Conservation (phyloP, 2,888 invertebrate genomes). For the Troides helena region DNA sequence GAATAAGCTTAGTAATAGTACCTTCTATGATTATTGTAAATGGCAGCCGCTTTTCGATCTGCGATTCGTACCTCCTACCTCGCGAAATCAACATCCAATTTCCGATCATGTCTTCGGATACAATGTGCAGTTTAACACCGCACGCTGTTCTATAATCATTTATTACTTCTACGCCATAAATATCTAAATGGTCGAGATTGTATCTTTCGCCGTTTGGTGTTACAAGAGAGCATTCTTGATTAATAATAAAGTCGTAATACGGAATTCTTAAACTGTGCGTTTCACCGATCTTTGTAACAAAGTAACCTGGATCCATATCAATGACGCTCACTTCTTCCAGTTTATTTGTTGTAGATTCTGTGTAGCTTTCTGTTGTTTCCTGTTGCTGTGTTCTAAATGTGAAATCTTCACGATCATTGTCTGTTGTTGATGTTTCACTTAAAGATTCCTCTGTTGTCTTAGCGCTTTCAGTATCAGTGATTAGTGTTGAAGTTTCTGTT, state of each 20-base stretch:
- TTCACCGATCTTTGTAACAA: slow-evolving; percentile 33
- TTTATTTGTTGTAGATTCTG: slow-evolving; percentile 12
- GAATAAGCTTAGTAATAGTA: slow-evolving; percentile 39
- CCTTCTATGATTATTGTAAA: slow-evolving; percentile 61
- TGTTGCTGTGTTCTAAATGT: background rate
- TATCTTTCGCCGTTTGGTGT: slow-evolving; percentile 46
- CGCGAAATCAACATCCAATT: slow-evolving; percentile 59
- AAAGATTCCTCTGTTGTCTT: slow-evolving; percentile 13
- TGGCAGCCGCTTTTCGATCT: slow-evolving; percentile 50
- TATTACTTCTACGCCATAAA: slow-evolving; percentile 45
- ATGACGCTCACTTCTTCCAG: slow-evolving; percentile 23
- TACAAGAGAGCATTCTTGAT: slow-evolving; percentile 52
- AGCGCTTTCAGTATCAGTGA: background rate
- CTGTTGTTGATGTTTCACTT: slow-evolving; percentile 14
- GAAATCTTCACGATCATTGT: background rate
- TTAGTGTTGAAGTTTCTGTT: slow-evolving; percentile 9
- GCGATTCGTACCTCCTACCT: slow-evolving; percentile 36
- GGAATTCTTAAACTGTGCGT: slow-evolving; percentile 42
- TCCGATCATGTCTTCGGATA: slow-evolving; percentile 48
- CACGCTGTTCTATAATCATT: slow-evolving; percentile 43
- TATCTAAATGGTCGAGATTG: slow-evolving; percentile 39
- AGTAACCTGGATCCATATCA: slow-evolving; percentile 27
- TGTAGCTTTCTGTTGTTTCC: slow-evolving; percentile 7
- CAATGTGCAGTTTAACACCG: slow-evolving; percentile 46
- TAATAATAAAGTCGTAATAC: slow-evolving; percentile 28